Base-by-base conservation (phyloP, 2,888 invertebrate species). In the Melinopterus prodromus region DNA sequence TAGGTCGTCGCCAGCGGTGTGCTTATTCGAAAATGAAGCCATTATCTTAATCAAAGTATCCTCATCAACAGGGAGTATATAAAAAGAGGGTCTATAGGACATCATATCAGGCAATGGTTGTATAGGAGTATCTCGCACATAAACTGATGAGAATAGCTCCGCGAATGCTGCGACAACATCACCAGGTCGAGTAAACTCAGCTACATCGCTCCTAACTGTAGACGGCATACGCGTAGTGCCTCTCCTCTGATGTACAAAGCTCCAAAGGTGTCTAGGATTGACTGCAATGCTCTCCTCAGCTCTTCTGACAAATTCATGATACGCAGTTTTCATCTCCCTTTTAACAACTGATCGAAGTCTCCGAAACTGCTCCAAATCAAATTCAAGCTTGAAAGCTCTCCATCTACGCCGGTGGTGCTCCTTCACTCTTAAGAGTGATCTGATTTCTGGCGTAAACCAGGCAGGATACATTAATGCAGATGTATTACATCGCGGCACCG, bases 381-480 rank as follows among this genome's bases (percentile, higher is more conserved):
- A 26, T 26, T 37, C 38, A 37, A 16, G 16, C 76, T 36, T 9
- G 76, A 35, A 16, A 14, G 15, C 9, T 76, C 26, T 76, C 38
- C 35, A 76, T 16, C 9, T 72, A 6, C 72, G 16, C 15, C 16
- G 16, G 16, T 72, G 16, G 9, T 72, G 16, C 14, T 36, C 6
- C 9, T 72, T 72, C 6, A 16, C 6, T 6, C 9, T 16, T 16
- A 76, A 37, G 6, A 35, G 14, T 36, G 37, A n/a, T 15, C n/a
- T 77, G 1, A 77, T 77, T 6, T 16, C 53, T 69, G 69, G 16
- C 69, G 77, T 70, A 16, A 77, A 77, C 77, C 77, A 77, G 12
- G 6, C n/a, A 35, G 77, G 77, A 70, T 70, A 53, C 9, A 53
- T 12, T 9, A 6, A 53, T 2, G 1, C 53, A 53, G 53, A 53